Percentiles rank a stretch among this genome's conserved stretches.
Conservation (phyloP, 2,113 vertebrate species). For the Ictidomys tridecemlineatus region DNA sequence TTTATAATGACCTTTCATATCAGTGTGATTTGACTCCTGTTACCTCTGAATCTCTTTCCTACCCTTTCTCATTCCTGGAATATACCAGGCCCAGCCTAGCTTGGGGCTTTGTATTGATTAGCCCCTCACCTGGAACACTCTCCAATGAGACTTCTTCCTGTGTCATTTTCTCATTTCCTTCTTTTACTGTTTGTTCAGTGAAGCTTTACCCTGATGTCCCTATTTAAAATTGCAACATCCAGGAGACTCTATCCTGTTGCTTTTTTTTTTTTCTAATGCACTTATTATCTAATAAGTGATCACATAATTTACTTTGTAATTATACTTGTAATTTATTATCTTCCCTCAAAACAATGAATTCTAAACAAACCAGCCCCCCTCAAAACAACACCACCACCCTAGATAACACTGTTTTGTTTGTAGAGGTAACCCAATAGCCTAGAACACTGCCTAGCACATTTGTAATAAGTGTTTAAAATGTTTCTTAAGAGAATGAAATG, state of each 20-base stretch:
- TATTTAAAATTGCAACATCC: background rate
- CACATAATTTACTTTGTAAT: background rate
- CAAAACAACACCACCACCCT: too few species aligned
- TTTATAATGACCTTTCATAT: background rate
- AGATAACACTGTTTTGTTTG: background rate
- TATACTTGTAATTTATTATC: background rate
- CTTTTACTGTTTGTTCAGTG: background rate
- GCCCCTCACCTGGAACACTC: accelerated
- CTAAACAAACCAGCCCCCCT: background rate
- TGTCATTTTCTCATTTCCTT: background rate
- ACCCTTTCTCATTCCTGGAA: too few species aligned
- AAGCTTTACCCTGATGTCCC: too few species aligned
- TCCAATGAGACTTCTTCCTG: background rate
- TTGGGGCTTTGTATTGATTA: background rate
- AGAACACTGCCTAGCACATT: background rate
- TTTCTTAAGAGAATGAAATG: background rate
- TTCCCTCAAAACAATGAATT: background rate
- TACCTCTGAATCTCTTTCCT: background rate
- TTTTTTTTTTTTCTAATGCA: background rate
- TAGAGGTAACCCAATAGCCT: background rate
- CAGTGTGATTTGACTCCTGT: accelerated
- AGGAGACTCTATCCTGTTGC: background rate
- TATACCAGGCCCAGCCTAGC: background rate
- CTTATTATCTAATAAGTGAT: background rate
- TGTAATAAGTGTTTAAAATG: background rate